A percentile compares a stretch with the other conserved stretches of the same genome.
These are phyloP conservation scores for Sarcoramphus papa DNA, from an alignment of 2,797 vertebrate species.

Conservation along the genomic window DNA sequence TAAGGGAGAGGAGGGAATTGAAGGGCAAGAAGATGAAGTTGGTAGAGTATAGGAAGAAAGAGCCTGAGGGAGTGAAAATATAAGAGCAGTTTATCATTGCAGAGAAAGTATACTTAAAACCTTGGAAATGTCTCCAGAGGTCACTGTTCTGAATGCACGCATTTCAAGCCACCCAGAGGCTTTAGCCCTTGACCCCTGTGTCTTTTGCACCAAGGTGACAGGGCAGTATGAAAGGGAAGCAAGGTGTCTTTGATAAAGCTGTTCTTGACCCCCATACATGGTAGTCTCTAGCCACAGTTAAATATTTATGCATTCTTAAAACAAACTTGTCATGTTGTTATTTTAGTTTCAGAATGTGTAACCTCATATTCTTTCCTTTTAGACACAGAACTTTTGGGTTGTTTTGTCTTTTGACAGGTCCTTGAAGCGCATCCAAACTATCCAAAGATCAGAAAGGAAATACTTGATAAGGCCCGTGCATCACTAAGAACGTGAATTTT, in stretches of 20 bases:
- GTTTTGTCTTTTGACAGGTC: slow-evolving; percentile 77
- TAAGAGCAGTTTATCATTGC: neutral
- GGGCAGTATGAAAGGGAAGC: neutral
- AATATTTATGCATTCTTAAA: neutral
- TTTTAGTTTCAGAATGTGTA: neutral
- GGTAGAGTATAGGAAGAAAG: neutral
- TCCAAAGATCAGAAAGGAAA: slow-evolving; percentile 95
- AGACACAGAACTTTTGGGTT: neutral
- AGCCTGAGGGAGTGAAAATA: neutral
- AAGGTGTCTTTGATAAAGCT: neutral
- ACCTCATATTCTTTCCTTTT: neutral
- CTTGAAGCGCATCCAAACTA: slow-evolving; percentile 90
- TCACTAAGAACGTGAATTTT: slow-evolving; percentile 80
- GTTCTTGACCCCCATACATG: neutral
- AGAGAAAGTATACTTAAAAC: neutral
- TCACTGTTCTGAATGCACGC: neutral
- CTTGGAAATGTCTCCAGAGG: neutral
- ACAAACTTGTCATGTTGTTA: neutral
- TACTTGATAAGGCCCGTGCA: slow-evolving; percentile 92
- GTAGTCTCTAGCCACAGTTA: neutral
- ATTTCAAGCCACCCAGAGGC: neutral
- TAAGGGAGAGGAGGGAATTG: neutral
- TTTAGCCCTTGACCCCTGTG: neutral
- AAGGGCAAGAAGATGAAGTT: neutral
- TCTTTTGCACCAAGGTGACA: neutral